Evolutionary conservation across 1,140 invertebrate genomes (phyloP).

Genomic region (Cyrtorhinus lividipennis): DNA sequence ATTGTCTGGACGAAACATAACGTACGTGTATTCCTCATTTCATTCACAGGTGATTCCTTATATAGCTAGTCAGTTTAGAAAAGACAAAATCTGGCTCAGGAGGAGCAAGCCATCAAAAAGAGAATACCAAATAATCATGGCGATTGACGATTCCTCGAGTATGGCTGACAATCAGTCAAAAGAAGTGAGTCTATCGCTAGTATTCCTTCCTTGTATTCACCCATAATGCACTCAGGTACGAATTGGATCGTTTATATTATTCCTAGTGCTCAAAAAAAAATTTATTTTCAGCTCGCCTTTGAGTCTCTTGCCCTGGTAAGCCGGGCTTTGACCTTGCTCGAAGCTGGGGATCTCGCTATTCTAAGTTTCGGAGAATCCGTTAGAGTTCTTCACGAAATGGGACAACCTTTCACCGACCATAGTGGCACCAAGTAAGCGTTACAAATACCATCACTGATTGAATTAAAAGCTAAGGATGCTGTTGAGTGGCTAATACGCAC

Average conservation of each 20-base stretch:
- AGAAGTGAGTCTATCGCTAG: constrained; percentile 43
- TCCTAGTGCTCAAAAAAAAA: not conserved
- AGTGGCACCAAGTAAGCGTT: constrained; percentile 52
- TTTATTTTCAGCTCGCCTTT: constrained; percentile 55
- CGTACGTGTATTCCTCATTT: too few species aligned
- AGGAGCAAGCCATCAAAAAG: constrained; percentile 89
- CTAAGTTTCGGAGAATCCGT: constrained; percentile 84
- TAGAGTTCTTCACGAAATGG: constrained; percentile 68
- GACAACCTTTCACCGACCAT: constrained; percentile 67
- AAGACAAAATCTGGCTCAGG: constrained; percentile 97
- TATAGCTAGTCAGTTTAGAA: constrained; percentile 95
- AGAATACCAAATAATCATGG: constrained; percentile 92
- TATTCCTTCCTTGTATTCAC: too few species aligned
- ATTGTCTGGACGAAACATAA: too few species aligned
- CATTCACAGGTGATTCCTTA: constrained; percentile 76
- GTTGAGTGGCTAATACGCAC: not conserved
- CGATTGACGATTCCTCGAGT: constrained; percentile 92
- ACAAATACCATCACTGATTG: too few species aligned
- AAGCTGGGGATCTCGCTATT: constrained; percentile 82
- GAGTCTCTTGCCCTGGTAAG: constrained; percentile 88
- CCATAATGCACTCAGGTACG: too few species aligned
- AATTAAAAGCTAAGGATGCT: not conserved
- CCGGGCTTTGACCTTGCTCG: constrained; percentile 77
- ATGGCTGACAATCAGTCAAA: constrained; percentile 83
- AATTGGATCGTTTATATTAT: too few species aligned